phyloP scores from a whole-genome alignment of 2,113 vertebrate species.

The human region DNA sequence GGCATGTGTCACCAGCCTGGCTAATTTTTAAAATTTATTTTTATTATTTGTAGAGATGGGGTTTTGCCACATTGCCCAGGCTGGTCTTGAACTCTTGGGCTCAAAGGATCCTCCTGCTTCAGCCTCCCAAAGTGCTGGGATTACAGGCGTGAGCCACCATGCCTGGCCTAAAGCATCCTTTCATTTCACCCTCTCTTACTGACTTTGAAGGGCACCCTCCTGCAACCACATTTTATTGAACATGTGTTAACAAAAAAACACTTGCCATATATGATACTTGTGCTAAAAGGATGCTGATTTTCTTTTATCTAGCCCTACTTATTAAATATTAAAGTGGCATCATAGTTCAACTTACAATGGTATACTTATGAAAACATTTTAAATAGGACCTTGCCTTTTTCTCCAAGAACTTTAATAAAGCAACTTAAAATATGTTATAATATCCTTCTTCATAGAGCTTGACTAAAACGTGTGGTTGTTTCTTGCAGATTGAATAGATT shows the following conservation, averaged over 20 bases:
- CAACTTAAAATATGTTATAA: neutral
- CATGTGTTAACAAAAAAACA: neutral
- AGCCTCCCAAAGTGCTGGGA: too few relatives aligned
- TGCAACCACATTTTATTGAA: neutral
- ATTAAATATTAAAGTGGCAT: neutral
- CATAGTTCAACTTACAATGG: conserved; percentile 24
- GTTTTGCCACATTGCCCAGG: too few relatives aligned
- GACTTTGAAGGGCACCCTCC: neutral
- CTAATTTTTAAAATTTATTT: too few relatives aligned
- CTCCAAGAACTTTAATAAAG: conserved; percentile 1
- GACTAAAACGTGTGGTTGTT: neutral
- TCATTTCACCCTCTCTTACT: neutral
- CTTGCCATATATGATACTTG: neutral
- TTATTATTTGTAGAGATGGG: too few relatives aligned
- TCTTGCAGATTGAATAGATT: neutral
- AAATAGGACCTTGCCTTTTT: neutral
- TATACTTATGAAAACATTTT: neutral
- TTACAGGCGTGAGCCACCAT: too few relatives aligned
- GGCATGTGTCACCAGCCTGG: too few relatives aligned
- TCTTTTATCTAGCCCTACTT: neutral
- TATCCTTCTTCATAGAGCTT: neutral
- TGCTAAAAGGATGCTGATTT: neutral
- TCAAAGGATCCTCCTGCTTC: too few relatives aligned
- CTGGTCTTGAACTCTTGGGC: too few relatives aligned
- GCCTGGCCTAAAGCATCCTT: too few relatives aligned